Conservation (phyloP, 2,888 invertebrate genomes). For the Conistra vaccinii region DNA sequence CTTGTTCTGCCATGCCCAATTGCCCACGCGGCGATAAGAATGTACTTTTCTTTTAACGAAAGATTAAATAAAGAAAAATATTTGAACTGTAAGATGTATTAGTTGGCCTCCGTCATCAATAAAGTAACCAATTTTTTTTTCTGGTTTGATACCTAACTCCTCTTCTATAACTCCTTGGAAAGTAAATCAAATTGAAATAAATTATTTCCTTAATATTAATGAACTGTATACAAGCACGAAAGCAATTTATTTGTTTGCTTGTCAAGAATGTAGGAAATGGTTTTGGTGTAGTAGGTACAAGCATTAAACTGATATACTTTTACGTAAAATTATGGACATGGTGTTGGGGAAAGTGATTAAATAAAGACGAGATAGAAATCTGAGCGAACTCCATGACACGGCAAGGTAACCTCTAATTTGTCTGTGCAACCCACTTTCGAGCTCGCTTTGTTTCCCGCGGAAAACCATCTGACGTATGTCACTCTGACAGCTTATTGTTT, state of each 20-base stretch:
- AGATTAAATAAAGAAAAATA: neutral
- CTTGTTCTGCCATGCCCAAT: slow-evolving; percentile 58
- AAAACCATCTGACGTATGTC: slow-evolving; percentile 76
- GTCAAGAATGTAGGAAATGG: slow-evolving; percentile 27
- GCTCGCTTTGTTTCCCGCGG: slow-evolving; percentile 79
- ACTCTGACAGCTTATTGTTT: slow-evolving; percentile 76
- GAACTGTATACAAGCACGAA: slow-evolving; percentile 14
- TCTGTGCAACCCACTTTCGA: slow-evolving; percentile 80
- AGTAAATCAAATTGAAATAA: neutral
- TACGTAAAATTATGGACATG: slow-evolving; percentile 50
- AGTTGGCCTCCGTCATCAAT: no score
- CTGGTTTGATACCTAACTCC: neutral
- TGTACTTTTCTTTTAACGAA: slow-evolving; percentile 32
- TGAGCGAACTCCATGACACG: slow-evolving; percentile 65
- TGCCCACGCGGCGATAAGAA: slow-evolving; percentile 57
- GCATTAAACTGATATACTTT: slow-evolving; percentile 38
- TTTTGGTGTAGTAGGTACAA: slow-evolving; percentile 19
- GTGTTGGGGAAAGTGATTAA: slow-evolving; percentile 59
- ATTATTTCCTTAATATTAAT: slow-evolving; percentile 22
- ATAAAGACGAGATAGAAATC: slow-evolving; percentile 65
- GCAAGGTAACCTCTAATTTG: slow-evolving; percentile 75
- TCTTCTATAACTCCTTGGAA: neutral
- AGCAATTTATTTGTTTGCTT: slow-evolving; percentile 24
- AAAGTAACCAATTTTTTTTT: no score
- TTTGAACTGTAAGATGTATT: neutral